These are phyloP conservation scores for Scotopteryx bipunctaria DNA, from an alignment of 2,888 invertebrate genomes.

Conservation along the genomic window DNA sequence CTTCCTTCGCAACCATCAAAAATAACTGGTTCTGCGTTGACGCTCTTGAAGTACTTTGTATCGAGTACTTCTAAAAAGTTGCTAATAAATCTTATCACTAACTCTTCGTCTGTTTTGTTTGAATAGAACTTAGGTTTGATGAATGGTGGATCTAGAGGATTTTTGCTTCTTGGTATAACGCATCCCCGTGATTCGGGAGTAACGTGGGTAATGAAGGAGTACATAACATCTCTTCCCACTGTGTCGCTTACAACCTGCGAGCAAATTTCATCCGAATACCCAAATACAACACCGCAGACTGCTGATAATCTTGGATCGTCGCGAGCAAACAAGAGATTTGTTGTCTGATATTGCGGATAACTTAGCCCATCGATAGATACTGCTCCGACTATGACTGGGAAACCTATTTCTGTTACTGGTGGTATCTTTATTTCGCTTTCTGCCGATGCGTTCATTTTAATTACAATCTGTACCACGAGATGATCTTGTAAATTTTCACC, in stretches of 20 bases:
- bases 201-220: neutral
- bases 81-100: constrained; percentile 58
- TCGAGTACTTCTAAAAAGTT: constrained; percentile 53
- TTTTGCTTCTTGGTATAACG: constrained; percentile 74
- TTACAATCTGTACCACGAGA: constrained; percentile 47
- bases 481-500: constrained; percentile 75
- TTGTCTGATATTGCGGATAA: neutral
- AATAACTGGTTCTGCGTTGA: constrained; percentile 39
- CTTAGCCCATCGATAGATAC: neutral
- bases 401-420: constrained; percentile 47
- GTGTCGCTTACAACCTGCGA: constrained; percentile 9
- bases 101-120: constrained; percentile 72
- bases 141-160: constrained; percentile 81
- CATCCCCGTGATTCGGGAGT: constrained; percentile 75
- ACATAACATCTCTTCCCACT: neutral
- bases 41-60: constrained; percentile 61
- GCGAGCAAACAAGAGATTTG: neutral
- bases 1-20: neutral
- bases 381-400: constrained; percentile 23
- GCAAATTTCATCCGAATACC: constrained; percentile 40
- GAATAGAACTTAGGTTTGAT: constrained; percentile 83
- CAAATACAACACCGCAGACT: constrained; percentile 39
- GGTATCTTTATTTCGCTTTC: constrained; percentile 6
- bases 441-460: constrained; percentile 39
- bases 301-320: constrained; percentile 16